Conservation (phyloP, 1,140 invertebrate genomes). For the Nasonia vitripennis region DNA sequence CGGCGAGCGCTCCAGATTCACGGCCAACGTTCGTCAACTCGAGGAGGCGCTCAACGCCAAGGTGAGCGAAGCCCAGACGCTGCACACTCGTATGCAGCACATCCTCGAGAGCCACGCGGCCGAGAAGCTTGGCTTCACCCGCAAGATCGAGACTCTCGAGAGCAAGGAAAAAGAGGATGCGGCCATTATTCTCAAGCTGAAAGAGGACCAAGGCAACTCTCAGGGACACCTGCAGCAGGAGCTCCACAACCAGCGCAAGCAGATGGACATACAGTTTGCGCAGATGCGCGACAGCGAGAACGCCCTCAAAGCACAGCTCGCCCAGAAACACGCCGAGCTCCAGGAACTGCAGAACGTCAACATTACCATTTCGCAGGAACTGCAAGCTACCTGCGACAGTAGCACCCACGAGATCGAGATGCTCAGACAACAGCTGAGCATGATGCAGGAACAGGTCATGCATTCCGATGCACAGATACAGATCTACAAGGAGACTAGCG, state of each 20-base stretch:
- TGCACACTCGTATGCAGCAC: slow-evolving; percentile 79
- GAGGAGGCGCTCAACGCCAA: slow-evolving; percentile 77
- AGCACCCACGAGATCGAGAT: slow-evolving; percentile 71
- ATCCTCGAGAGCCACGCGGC: slow-evolving; percentile 77
- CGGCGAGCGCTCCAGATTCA: slow-evolving; percentile 78
- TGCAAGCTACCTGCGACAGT: slow-evolving; percentile 73
- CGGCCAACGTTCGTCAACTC: slow-evolving; percentile 75
- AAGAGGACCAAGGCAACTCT: slow-evolving; percentile 76
- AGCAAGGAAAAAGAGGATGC: slow-evolving; percentile 78
- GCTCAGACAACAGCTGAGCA: slow-evolving; percentile 70
- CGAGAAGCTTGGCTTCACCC: slow-evolving; percentile 74
- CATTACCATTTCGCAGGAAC: slow-evolving; percentile 71
- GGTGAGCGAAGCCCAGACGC: slow-evolving; percentile 76
- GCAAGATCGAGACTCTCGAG: slow-evolving; percentile 77
- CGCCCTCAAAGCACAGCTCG: slow-evolving; percentile 72
- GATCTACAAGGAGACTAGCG: slow-evolving; percentile 67
- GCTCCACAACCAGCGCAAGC: slow-evolving; percentile 73
- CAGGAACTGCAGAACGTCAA: slow-evolving; percentile 73
- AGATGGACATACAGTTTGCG: slow-evolving; percentile 74
- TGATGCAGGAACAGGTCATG: slow-evolving; percentile 72
- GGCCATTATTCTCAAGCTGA: slow-evolving; percentile 74
- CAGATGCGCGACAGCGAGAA: slow-evolving; percentile 74
- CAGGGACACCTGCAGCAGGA: slow-evolving; percentile 75
- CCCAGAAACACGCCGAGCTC: slow-evolving; percentile 75
- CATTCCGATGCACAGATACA: slow-evolving; percentile 68